Conservation (phyloP, 2,113 vertebrate species). For the Carassius carassius region DNA sequence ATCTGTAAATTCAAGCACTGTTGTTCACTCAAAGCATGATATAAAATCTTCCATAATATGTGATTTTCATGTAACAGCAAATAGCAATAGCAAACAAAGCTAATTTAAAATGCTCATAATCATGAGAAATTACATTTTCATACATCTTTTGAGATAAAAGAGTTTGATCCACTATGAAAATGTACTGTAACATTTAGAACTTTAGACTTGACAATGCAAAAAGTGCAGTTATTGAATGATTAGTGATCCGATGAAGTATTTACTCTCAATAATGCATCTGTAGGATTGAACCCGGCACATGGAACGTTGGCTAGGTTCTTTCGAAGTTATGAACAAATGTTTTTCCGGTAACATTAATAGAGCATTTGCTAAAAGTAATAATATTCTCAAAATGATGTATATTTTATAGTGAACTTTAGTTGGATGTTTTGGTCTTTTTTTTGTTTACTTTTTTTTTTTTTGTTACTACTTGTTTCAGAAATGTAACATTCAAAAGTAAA, state of each 20-base stretch:
- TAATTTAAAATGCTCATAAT: neutral
- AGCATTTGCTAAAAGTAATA: neutral
- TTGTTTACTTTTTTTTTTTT: no score
- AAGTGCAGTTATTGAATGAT: neutral
- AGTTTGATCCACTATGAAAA: neutral
- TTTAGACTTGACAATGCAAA: neutral
- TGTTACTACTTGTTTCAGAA: no score
- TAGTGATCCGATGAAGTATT: neutral
- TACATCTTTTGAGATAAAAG: neutral
- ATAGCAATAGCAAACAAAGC: neutral
- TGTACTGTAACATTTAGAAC: neutral
- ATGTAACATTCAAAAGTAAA: no score
- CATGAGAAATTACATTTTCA: neutral
- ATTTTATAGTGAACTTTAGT: no score
- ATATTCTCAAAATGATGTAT: no score
- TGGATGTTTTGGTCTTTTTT: no score
- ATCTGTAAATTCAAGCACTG: neutral
- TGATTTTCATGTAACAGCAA: neutral
- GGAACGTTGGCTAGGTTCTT: no score
- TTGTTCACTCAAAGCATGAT: neutral
- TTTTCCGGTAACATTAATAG: neutral
- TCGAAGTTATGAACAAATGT: no score
- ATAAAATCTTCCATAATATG: neutral
- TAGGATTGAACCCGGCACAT: neutral
- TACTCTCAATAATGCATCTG: neutral